A percentile compares a stretch with the other conserved stretches of the same genome.
These are phyloP conservation scores for Lasiurus borealis DNA, from an alignment of 2,113 vertebrate genomes.

Conservation along the genomic window DNA sequence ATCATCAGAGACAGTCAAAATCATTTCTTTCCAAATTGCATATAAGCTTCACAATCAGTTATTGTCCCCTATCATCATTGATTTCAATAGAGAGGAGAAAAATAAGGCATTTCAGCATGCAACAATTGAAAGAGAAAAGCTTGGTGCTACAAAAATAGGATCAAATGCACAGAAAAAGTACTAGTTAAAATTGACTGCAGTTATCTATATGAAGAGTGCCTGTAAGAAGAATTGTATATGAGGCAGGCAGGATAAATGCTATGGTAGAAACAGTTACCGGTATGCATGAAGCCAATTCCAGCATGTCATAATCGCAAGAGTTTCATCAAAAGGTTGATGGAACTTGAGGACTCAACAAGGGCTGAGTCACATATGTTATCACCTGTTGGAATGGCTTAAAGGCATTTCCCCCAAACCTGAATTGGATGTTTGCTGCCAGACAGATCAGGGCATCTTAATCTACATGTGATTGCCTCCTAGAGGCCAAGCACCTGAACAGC, in stretches of 20 bases:
- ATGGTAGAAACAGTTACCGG: background rate
- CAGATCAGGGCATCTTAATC: too few relatives aligned
- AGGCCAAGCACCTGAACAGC: too few relatives aligned
- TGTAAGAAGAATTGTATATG: background rate
- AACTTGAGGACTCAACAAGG: too few relatives aligned
- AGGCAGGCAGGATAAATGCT: background rate
- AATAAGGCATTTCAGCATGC: background rate
- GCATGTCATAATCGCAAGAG: too few relatives aligned
- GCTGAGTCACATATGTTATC: too few relatives aligned
- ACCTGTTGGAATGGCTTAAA: too few relatives aligned
- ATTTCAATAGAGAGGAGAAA: conserved; percentile 36
- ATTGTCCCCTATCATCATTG: background rate
- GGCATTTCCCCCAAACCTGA: too few relatives aligned
- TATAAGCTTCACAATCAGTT: conserved; percentile 38
- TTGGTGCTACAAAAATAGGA: background rate
- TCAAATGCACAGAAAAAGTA: background rate
- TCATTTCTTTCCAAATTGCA: conserved; percentile 19
- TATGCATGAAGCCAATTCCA: background rate
- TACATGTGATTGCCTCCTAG: too few relatives aligned
- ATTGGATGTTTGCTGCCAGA: too few relatives aligned
- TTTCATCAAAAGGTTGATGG: too few relatives aligned
- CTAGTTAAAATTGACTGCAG: background rate
- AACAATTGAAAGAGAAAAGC: background rate
- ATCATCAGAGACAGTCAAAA: conserved; percentile 52
- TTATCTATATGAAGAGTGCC: background rate